Evolutionary conservation across 2,113 vertebrate species (phyloP).

Genomic region (Sprattus sprattus): DNA sequence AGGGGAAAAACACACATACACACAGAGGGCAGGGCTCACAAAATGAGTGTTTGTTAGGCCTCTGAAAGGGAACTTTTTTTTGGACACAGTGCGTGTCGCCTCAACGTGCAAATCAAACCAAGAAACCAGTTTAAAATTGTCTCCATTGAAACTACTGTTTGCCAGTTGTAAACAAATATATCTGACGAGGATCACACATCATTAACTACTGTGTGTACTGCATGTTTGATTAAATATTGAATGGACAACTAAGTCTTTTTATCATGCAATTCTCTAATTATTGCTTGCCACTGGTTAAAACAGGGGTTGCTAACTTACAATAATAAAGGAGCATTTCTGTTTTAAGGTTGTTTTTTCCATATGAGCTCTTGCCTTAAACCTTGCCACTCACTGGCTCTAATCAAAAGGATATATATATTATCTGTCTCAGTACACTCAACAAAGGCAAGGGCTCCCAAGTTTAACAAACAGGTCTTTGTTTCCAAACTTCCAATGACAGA

Average conservation of each 20-base stretch:
- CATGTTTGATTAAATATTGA: not conserved
- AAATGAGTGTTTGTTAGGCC: constrained; percentile 65
- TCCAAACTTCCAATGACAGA: constrained; percentile 35
- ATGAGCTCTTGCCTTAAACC: constrained; percentile 32
- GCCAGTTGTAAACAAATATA: not conserved
- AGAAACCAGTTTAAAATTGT: constrained; percentile 53
- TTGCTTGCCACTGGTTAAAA: not conserved
- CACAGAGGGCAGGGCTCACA: constrained; percentile 58
- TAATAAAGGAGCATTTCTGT: not conserved
- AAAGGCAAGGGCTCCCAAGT: constrained; percentile 6
- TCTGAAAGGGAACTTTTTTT: constrained; percentile 64
- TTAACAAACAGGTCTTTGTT: constrained; percentile 54
- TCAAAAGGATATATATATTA: constrained; percentile 20
- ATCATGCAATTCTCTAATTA: not conserved
- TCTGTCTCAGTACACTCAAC: not conserved
- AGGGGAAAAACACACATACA: constrained; percentile 55
- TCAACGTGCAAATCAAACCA: constrained; percentile 52
- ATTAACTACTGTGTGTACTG: not conserved
- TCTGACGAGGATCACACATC: not conserved
- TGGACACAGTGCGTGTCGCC: constrained; percentile 57
- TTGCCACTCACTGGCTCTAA: not conserved
- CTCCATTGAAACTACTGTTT: constrained; percentile 3
- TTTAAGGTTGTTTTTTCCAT: constrained; percentile 29
- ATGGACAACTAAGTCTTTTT: not conserved
- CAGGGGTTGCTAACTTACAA: not conserved